Base-by-base conservation (phyloP, 2,797 vertebrate species). In the Danio jaintianensis region DNA sequence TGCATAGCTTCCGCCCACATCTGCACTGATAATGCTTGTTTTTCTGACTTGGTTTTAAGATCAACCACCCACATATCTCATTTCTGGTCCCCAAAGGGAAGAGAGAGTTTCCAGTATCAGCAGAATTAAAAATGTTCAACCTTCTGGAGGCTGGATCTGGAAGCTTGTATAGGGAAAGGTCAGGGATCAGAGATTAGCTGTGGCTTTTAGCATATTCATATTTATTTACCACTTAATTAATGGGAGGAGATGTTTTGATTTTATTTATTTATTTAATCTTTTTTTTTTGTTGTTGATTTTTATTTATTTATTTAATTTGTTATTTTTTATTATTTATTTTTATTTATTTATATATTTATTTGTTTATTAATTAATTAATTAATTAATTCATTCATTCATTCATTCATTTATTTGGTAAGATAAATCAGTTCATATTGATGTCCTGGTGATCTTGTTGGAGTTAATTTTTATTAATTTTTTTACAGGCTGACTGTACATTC, bases 41-140 rank as follows among this genome's bases (percentile, higher is more conserved):
- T 47, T 55, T 68, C 29, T 58, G 52, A 58, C 63, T 48, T 53
- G 36, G 5, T 53, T 55, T 76, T 66, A 43, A 52, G 18, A 56
- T 53, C 56, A 52, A 5, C 67, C 59, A 36, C 36, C 15, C 40
- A 43, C 61, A 29, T 16, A 50, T 71, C 7, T 42, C 10, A 40
- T 12, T 69, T 29, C 5, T 16, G 58, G 29, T 50, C 16, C 11
- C 58, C 72, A 50, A 52, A 63, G 29, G 29, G 73, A n/a, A 75
- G 20, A 48, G 16, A 48, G 43, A 58, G 8, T 78, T 22, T 50
- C 16, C 8, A 9, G 8, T 0, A 13, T 50, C 55, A 70, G 36
- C 43, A 52, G 12, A 29, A 59, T 7, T 55, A 29, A 64, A 29
- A 63, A 1, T 11, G 3, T 48, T 48, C 4, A 53, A 55, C 42